Base-by-base conservation (phyloP, 1,140 invertebrate genomes). In the Linepithema humile region DNA sequence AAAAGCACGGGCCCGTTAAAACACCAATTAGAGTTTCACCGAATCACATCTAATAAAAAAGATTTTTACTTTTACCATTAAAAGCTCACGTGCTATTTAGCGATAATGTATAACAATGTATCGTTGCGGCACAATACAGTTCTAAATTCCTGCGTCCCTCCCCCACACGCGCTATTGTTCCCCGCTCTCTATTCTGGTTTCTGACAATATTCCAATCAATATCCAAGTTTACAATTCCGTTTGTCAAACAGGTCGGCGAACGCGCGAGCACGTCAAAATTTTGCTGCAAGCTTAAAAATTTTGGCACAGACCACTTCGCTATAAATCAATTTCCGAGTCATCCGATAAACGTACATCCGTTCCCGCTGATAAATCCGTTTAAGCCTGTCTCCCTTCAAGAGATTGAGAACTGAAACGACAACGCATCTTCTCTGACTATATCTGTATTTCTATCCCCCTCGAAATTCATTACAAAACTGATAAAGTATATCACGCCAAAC, bases 171-270 rank as follows among this genome's bases (percentile, higher is more conserved):
- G n/a, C 53, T 23, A 69, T 80, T 80, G 75, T 80, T 32, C 57
- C n/a, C 38, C 35, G 23, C 7, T 17, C 75, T 57, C 48, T n/a
- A 78, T 69, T 78, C 75, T 70, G 64, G 29, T 57, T 70, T 55
- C 64, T 80, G 64, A 55, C 75, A 69, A 80, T 80, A 80, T 80
- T 53, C 48, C 75, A 80, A 80, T 80, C 75, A 80, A 80, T 80
- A 70, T 80, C 55, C 32, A 48, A 26, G n/a, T 69, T 80, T 80
- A 80, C 75, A 69, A 80, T 80, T 69, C 26, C 50, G 64, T 69
- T 70, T 55, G 64, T 80, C 75, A 70, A 70, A 64, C 64, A 53
- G 65, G 3, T 70, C 64, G 48, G 40, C 48, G n/a, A 67, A 40
- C 23, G 48, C 23, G 75, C 10, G 3, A 23, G 35, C 35, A 23